phyloP scores from a whole-genome alignment of 2,888 invertebrate species.

The Zhuqinia jingwanae region DNA sequence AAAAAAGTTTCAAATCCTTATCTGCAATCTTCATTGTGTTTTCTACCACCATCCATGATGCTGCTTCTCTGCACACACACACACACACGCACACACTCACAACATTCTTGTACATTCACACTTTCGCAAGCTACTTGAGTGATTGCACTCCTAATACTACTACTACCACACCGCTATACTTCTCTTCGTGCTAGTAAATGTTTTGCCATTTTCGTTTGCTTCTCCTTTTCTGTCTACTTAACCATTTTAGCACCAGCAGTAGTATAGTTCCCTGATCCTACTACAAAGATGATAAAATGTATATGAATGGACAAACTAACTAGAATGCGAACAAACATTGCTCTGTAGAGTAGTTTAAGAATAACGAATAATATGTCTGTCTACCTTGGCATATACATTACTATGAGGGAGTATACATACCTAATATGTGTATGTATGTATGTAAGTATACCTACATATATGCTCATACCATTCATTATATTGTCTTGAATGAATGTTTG shows the following conservation, averaged over 20 bases:
- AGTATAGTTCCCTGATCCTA: slow-evolving; percentile 10
- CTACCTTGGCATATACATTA: not conserved
- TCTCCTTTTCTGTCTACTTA: not conserved
- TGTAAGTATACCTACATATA: not conserved
- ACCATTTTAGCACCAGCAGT: slow-evolving; percentile 31
- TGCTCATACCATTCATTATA: too few species aligned
- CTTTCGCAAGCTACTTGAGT: not conserved
- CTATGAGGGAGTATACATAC: too few species aligned
- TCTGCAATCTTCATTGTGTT: slow-evolving; percentile 35
- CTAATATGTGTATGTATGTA: too few species aligned
- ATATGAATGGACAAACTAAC: not conserved
- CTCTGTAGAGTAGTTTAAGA: too few species aligned
- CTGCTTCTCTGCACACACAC: not conserved
- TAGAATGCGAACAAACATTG: too few species aligned
- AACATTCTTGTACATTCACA: not conserved
- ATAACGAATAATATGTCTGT: slow-evolving; percentile 6
- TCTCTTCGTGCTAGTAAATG: too few species aligned
- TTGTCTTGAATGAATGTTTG: too few species aligned
- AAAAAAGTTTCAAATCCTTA: slow-evolving; percentile 60
- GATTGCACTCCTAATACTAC: slow-evolving; percentile 1
- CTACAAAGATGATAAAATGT: not conserved
- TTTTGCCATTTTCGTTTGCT: not conserved
- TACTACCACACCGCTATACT: too few species aligned
- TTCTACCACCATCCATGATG: slow-evolving; percentile 14
- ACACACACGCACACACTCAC: not conserved